Evolutionary conservation across 2,113 vertebrate genomes (phyloP), one percentile per base, ranked within the genome.

Genomic region (Crotalus viridis): DNA sequence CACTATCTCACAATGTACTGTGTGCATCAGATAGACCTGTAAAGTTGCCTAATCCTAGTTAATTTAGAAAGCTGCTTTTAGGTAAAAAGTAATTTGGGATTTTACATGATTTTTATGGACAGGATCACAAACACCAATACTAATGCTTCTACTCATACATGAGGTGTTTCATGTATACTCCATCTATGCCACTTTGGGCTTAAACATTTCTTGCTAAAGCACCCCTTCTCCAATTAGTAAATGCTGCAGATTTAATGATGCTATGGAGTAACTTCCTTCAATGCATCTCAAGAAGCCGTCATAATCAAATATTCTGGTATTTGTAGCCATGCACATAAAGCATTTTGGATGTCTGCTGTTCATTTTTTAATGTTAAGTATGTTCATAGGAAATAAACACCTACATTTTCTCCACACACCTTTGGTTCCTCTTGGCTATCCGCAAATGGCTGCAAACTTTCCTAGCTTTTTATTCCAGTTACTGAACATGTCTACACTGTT

Each of bases 31-130:
- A 94, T 93, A 94, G 52, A 61, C 86, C n/a, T 59, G 2, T 0
- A 1, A 28, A 90, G 92, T 2, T 61, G 91, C 4, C 92, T 39
- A 88, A 89, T 43, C 74, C 17, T 81, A 0, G 0, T 52, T 89
- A 92, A 91, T 91, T 39, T 92, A 33, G 26, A 89, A 81, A 90
- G 57, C 92, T 94, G 69, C 85, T 95, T 94, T 95, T 94, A 93
- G 93, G 92, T 96, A 95, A 94, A 13, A 93, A 91, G 93, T 19
- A 74, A 89, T 54, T 93, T 85, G 9, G 93, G 39, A 95, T 86
- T n/a, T 61, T 85, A 48, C 19, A 85, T 85, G 55, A 86, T 93
- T 89, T 89, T 43, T 26, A 24, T 64, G 69, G 54, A 46, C 28
- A 43, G 33, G 24, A 56, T 86, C 54, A 55, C 7, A 91, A 92